Evolutionary conservation across 2,113 vertebrate species (phyloP), one percentile per base, ranked within the genome.

Genomic region (Pantherophis guttatus): DNA sequence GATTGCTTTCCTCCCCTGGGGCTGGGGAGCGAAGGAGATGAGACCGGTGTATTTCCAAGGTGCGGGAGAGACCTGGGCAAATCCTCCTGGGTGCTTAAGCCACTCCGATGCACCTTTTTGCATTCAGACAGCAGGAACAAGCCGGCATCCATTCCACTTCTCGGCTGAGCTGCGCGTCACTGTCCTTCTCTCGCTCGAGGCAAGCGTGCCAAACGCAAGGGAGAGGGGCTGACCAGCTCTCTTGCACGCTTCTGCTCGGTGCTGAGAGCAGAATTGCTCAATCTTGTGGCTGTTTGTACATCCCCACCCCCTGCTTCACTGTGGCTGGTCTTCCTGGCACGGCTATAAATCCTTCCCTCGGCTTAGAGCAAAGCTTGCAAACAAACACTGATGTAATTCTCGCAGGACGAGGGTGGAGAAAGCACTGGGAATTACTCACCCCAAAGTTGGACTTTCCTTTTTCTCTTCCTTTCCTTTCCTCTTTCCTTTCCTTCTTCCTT

Each of bases 391-490:
- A 93, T 53, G 88, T 93, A 58, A 93, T 93, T 53, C 88, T 93
- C 70, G 12, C 70, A 93, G 54, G 92, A 48, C 29, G 26, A 86
- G 92, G 92, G 92, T 75, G 87, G 92, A 54, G 87, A 92, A 81
- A 54, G 62, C 92, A 26, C 54, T 59, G 70, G 88, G 92, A 93
- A 86, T 93, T 93, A 93, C 88, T 90, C 92, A 93, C 70, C 54
- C 70, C 2, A 53, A 53, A 21, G 6, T 11, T 92, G 86, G 86
- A 44, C 52, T 88, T 26, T 19, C 33, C 24, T 19, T 26, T 3
- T 70, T 12, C 29, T 70, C 12, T 65, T 29, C 33, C 24, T 26
- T 26, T 9, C 50, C 50, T 52, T 9, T 52, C 50, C 50, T 52
- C 4, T 3, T 52, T 3, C 12, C 3, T 55, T 55, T 17, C 10